These are phyloP conservation scores for Subacronicta megacephala DNA, from an alignment of 2,888 invertebrate genomes.

Conservation along the genomic window DNA sequence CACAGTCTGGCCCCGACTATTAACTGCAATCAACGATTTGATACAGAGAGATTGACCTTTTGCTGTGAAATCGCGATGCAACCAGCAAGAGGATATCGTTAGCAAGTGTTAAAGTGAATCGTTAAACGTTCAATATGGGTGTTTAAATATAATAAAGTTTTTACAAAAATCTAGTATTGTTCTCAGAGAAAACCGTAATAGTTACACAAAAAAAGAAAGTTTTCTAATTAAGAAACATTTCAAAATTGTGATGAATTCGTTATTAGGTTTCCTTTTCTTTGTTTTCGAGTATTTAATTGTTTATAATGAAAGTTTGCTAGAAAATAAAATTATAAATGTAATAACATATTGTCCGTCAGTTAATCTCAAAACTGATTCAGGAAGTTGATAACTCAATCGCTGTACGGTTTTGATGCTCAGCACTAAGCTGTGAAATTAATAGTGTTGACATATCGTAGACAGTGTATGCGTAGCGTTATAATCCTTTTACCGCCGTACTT, in stretches of 20 bases:
- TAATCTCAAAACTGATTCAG: slow-evolving; percentile 10
- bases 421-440: slow-evolving; percentile 26
- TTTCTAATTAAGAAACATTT: slow-evolving; percentile 24
- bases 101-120: slow-evolving; percentile 65
- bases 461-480: slow-evolving; percentile 51
- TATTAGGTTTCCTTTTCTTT: slow-evolving; percentile 19
- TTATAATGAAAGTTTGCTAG: slow-evolving; percentile 19
- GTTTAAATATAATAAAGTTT: slow-evolving; percentile 62
- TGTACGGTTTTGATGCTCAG: slow-evolving; percentile 14
- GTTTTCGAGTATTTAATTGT: slow-evolving; percentile 39
- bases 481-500: slow-evolving; percentile 58
- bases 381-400: slow-evolving; percentile 32
- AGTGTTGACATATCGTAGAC: slow-evolving; percentile 24
- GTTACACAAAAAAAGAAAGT: slow-evolving; percentile 34
- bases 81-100: slow-evolving; percentile 54
- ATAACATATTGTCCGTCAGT: slow-evolving; percentile 3
- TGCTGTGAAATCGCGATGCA: slow-evolving; percentile 68
- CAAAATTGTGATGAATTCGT: slow-evolving; percentile 46
- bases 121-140: slow-evolving; percentile 58
- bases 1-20: slow-evolving; percentile 74
- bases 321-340: background rate
- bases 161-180: slow-evolving; percentile 18
- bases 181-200: slow-evolving; percentile 35
- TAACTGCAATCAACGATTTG: slow-evolving; percentile 84
- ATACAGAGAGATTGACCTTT: slow-evolving; percentile 78